Evolutionary conservation across 1,140 invertebrate genomes (phyloP).

Genomic region (Ostrea denselamellosa): DNA sequence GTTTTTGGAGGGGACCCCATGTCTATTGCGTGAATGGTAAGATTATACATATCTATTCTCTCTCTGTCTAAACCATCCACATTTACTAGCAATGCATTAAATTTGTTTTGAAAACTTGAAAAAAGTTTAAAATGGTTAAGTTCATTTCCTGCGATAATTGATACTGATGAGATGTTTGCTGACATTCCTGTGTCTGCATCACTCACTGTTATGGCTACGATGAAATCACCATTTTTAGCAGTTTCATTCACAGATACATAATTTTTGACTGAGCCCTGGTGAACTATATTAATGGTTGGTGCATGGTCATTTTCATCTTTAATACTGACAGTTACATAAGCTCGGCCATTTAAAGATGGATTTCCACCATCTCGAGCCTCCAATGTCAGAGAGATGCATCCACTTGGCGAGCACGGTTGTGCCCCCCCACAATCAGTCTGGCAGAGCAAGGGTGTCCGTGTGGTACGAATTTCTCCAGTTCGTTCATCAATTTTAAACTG

Average conservation of each 20-base stretch:
- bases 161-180: slow-evolving; percentile 88
- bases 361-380: slow-evolving; percentile 95
- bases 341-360: slow-evolving; percentile 92
- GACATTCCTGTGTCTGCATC: slow-evolving; percentile 95
- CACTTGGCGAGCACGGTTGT: slow-evolving; percentile 58
- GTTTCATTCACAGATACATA: slow-evolving; percentile 96
- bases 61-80: slow-evolving; percentile 91
- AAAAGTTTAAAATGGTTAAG: slow-evolving; percentile 90
- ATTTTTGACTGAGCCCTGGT: slow-evolving; percentile 86
- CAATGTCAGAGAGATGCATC: slow-evolving; percentile 84
- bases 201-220: slow-evolving; percentile 94
- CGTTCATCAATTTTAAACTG: slow-evolving; percentile 72
- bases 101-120: slow-evolving; percentile 81
- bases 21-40: slow-evolving; percentile 93
- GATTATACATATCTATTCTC: slow-evolving; percentile 89
- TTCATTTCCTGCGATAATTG: slow-evolving; percentile 91
- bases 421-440: slow-evolving; percentile 54
- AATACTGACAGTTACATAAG: slow-evolving; percentile 96
- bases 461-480: slow-evolving; percentile 72
- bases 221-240: slow-evolving; percentile 90
- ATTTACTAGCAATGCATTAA: slow-evolving; percentile 64
- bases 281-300: slow-evolving; percentile 93
- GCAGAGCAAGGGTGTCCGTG: slow-evolving; percentile 65
- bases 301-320: slow-evolving; percentile 95
- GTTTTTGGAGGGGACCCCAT: slow-evolving; percentile 87